Conservation (phyloP, 2,797 vertebrate genomes). For the Coregonus ussuriensis region DNA sequence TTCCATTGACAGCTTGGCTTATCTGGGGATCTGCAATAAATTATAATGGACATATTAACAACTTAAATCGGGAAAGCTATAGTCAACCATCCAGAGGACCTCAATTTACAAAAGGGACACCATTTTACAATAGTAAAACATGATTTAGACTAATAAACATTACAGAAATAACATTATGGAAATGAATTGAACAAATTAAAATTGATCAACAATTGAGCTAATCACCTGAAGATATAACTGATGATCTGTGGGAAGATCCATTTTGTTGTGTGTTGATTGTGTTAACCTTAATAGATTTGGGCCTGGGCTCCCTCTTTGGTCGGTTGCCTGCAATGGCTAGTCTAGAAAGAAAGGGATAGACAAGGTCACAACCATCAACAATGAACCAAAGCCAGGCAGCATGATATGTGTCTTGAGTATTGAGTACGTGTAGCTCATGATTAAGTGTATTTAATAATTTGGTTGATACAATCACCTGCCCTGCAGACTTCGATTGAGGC, state of each 20-base stretch:
- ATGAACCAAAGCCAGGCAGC: neutral
- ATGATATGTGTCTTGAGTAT: neutral
- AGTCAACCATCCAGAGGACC: neutral
- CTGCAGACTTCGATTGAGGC: conserved; percentile 82
- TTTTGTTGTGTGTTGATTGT: conserved; percentile 69
- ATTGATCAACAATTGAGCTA: neutral
- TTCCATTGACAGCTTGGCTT: conserved; percentile 48
- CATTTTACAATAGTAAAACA: conserved; percentile 7
- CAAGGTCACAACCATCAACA: neutral
- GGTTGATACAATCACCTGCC: conserved; percentile 72
- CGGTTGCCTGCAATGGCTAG: conserved; percentile 77
- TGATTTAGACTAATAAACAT: neutral
- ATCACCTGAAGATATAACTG: conserved; percentile 77
- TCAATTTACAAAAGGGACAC: neutral
- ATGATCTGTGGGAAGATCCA: conserved; percentile 71
- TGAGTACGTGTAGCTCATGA: neutral
- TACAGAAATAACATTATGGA: neutral
- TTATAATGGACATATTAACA: conserved; percentile 13
- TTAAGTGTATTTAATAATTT: neutral
- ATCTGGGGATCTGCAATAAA: conserved; percentile 41
- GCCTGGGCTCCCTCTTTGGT: conserved; percentile 77
- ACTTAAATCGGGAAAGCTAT: neutral
- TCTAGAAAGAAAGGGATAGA: conserved; percentile 68
- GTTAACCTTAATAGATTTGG: conserved; percentile 69
- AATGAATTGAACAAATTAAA: neutral